These are phyloP conservation scores for Drosophila funebris DNA, from an alignment of 1,140 invertebrate species.

Conservation along the genomic window DNA sequence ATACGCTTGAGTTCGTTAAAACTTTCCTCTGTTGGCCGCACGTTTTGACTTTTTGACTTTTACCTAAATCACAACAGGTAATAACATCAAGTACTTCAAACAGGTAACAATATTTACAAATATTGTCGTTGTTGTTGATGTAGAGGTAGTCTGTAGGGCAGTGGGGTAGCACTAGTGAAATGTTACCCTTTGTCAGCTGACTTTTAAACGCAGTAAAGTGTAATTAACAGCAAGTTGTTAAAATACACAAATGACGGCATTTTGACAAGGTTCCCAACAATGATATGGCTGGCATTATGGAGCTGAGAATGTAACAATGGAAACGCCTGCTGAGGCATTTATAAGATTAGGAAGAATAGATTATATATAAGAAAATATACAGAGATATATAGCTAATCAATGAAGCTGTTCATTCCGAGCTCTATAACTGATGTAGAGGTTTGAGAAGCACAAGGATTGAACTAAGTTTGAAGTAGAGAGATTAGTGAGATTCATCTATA, in stretches of 20 bases:
- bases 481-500: too few species aligned
- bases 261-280: slow-evolving; percentile 9
- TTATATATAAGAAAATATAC: too few species aligned
- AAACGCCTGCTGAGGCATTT: neutral
- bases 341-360: neutral
- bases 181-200: slow-evolving; percentile 36
- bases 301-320: neutral
- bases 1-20: slow-evolving; percentile 23
- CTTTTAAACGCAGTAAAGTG: slow-evolving; percentile 1
- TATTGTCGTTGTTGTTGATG: neutral
- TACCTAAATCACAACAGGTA: slow-evolving; percentile 29
- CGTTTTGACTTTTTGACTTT: slow-evolving; percentile 25
- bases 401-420: too few species aligned
- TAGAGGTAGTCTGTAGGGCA: neutral
- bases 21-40: slow-evolving; percentile 27
- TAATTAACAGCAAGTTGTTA: slow-evolving; percentile 36
- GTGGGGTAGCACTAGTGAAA: slow-evolving; percentile 18
- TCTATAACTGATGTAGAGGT: too few species aligned
- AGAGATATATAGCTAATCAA: neutral
- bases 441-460: too few species aligned
- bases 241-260: slow-evolving; percentile 13
- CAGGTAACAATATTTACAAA: slow-evolving; percentile 22
- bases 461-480: too few species aligned
- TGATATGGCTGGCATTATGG: neutral
- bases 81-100: slow-evolving; percentile 35